These are phyloP conservation scores for Nyctalus aviator DNA, from an alignment of 2,797 vertebrate species.

Conservation along the genomic window DNA sequence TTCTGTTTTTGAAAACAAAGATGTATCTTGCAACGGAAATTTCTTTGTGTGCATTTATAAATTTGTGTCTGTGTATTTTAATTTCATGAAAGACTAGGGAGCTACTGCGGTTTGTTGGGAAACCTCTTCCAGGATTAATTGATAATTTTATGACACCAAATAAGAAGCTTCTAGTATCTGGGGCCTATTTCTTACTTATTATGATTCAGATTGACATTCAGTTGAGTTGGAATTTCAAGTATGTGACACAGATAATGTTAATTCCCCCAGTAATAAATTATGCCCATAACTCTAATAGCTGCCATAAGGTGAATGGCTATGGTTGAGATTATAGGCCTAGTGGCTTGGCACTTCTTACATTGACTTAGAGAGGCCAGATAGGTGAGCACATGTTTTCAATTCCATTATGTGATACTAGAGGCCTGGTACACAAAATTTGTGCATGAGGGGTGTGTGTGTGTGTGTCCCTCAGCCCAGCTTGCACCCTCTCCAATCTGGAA, in stretches of 20 bases:
- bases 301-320: conserved; percentile 28
- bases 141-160: conserved; percentile 44
- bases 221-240: conserved; percentile 54
- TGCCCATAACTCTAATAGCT: neutral
- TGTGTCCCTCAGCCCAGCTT: too few relatives aligned
- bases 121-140: conserved; percentile 47
- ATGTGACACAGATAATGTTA: conserved; percentile 21
- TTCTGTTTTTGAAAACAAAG: conserved; percentile 73
- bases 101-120: conserved; percentile 25
- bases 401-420: conserved; percentile 17
- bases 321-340: conserved; percentile 32
- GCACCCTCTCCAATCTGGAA: too few relatives aligned
- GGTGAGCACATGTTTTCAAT: neutral
- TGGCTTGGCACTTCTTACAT: conserved; percentile 30
- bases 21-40: conserved; percentile 41
- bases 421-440: too few relatives aligned
- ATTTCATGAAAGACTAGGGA: conserved; percentile 45
- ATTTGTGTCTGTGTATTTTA: conserved; percentile 44
- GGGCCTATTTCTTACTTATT: conserved; percentile 64
- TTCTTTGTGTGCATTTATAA: conserved; percentile 32
- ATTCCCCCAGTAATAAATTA: conserved; percentile 62
- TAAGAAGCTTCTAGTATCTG: conserved; percentile 52
- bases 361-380: neutral
- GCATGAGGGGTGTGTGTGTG: too few relatives aligned
- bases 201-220: conserved; percentile 19